phyloP scores from a whole-genome alignment of 2,797 vertebrate species.

The Dallia pectoralis region DNA sequence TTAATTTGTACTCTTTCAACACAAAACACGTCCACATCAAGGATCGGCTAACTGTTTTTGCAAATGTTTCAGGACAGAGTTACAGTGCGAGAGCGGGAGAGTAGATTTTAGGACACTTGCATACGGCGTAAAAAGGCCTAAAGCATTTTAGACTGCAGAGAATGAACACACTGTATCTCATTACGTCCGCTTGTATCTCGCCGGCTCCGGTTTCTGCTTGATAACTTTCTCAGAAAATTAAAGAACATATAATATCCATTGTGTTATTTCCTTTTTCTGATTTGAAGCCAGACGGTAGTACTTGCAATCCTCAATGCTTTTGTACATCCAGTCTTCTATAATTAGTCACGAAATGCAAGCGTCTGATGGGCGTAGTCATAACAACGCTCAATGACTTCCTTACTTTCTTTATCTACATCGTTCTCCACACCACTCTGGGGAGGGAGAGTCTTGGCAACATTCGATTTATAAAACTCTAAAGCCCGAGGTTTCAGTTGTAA shows the following conservation, averaged over 20 bases:
- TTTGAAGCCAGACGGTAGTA: background rate
- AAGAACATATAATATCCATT: background rate
- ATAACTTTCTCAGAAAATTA: background rate
- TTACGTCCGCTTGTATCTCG: background rate
- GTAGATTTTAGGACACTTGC: too few relatives aligned
- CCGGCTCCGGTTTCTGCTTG: background rate
- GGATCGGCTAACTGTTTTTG: too few relatives aligned
- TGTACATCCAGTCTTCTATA: background rate
- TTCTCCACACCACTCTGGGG: background rate
- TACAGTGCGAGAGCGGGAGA: too few relatives aligned
- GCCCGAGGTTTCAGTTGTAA: background rate
- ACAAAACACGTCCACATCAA: too few relatives aligned
- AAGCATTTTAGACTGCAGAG: background rate
- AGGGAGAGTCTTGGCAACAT: background rate
- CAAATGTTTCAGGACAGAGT: too few relatives aligned
- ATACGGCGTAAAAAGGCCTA: background rate
- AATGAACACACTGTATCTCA: background rate
- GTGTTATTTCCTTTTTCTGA: background rate
- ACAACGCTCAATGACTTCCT: background rate
- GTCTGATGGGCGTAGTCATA: conserved; percentile 4
- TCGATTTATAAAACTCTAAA: background rate
- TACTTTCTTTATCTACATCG: background rate
- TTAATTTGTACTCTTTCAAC: too few relatives aligned
- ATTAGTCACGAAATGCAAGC: background rate
- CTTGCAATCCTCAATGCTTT: background rate